Percentiles rank a stretch among this genome's conserved stretches.
phyloP scores from a whole-genome alignment of 2,797 vertebrate genomes.

The Craterocephalus amniculus region DNA sequence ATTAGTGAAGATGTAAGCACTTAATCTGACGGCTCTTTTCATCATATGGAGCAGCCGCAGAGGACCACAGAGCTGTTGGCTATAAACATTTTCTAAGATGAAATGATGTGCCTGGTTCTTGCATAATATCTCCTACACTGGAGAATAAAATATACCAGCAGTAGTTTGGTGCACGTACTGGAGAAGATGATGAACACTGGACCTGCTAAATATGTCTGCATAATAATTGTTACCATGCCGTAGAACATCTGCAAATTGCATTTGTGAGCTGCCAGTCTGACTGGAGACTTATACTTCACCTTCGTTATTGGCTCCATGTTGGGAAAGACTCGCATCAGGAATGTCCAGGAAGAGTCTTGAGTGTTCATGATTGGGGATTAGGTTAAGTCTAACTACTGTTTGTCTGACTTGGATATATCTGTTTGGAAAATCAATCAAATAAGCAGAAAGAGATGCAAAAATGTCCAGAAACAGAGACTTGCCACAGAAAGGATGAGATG shows the following conservation, averaged over 20 bases:
- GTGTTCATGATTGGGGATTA: background rate
- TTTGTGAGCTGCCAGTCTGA: background rate
- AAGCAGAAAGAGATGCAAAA: background rate
- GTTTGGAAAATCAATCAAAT: background rate
- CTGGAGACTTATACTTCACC: too few species aligned
- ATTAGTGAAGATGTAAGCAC: conserved; percentile 40
- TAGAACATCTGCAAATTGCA: background rate
- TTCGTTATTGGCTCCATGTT: background rate
- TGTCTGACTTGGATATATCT: background rate
- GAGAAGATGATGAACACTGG: background rate
- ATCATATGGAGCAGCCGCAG: conserved; percentile 22
- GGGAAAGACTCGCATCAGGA: background rate
- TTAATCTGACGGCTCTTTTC: conserved; percentile 52
- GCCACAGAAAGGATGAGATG: background rate
- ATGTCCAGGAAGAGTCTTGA: background rate
- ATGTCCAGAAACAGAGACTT: background rate
- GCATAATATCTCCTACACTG: background rate
- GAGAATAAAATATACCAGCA: background rate
- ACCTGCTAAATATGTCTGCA: background rate
- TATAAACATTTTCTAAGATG: background rate
- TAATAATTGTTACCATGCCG: background rate
- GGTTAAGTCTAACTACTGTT: background rate
- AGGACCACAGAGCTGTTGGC: background rate
- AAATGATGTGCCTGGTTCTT: background rate
- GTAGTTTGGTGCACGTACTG: background rate